Percentiles rank a stretch among this genome's conserved stretches.
Conservation (phyloP, 2,113 vertebrate genomes). For the Riparia riparia region DNA sequence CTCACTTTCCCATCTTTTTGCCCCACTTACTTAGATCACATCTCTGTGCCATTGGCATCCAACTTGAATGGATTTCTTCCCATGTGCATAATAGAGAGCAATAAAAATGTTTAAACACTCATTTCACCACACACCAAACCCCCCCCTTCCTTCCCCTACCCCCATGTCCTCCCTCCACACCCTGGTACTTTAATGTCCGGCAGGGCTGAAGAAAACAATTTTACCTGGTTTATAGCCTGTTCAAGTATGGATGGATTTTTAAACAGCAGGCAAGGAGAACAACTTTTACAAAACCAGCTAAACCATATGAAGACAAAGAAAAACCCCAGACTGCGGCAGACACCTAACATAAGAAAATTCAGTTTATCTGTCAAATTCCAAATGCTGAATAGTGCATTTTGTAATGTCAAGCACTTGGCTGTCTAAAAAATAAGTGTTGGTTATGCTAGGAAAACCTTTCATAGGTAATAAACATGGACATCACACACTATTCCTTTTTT, state of each 20-base stretch:
- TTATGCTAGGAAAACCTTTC: not conserved
- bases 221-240: not conserved
- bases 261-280: not conserved
- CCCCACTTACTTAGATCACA: not conserved
- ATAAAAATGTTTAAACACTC: not conserved
- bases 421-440: not conserved
- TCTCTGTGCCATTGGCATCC: not conserved
- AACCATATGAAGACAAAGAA: not conserved
- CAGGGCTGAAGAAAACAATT: not conserved
- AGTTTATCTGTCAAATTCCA: not conserved
- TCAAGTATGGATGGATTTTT: not conserved
- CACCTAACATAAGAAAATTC: not conserved
- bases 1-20: not conserved
- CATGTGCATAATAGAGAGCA: not conserved
- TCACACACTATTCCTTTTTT: not conserved
- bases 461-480: not conserved
- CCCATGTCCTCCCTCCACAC: no score
- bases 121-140: no score
- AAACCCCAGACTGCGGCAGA: not conserved
- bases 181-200: not conserved
- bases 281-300: not conserved
- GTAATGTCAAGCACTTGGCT: not conserved
- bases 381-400: not conserved
- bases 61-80: not conserved
- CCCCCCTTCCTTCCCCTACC: no score